Conservation (phyloP, 2,888 invertebrate genomes). For the Drosophila aldrichi region DNA sequence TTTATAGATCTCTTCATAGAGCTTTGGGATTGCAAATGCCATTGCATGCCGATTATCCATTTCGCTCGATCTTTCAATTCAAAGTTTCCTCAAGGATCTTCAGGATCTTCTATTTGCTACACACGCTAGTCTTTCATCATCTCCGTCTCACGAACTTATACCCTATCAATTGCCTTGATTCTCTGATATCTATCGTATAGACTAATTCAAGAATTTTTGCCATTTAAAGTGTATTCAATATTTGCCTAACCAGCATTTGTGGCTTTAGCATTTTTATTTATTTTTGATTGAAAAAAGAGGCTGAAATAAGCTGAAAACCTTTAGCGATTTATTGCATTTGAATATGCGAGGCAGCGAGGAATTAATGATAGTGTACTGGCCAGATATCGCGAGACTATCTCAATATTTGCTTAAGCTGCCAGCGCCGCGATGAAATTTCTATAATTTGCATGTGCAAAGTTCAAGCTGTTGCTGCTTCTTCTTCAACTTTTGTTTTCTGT, state of each 20-base stretch:
- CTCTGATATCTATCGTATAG: too few species aligned
- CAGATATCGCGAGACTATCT: conserved; percentile 43
- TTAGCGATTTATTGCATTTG: conserved; percentile 73
- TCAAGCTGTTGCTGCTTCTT: conserved; percentile 4
- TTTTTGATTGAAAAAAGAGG: not conserved
- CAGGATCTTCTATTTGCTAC: too few species aligned
- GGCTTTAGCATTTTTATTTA: not conserved
- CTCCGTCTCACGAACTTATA: too few species aligned
- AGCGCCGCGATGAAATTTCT: conserved; percentile 72
- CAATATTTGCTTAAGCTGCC: conserved; percentile 73
- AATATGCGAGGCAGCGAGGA: conserved; percentile 56
- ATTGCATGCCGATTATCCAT: too few species aligned
- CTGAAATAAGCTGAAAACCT: conserved; percentile 12
- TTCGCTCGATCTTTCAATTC: too few species aligned
- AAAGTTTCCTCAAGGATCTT: too few species aligned
- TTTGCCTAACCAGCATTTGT: conserved; percentile 11
- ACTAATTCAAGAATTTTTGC: not conserved
- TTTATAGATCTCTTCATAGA: too few species aligned
- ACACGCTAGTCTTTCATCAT: too few species aligned
- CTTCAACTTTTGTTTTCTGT: not conserved
- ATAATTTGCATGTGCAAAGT: conserved; percentile 76
- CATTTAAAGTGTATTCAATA: conserved; percentile 1
- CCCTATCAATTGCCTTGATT: too few species aligned
- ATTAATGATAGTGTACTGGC: conserved; percentile 62
- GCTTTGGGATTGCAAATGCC: too few species aligned